A percentile compares a stretch with the other conserved stretches of the same genome.
Conservation (phyloP, 2,888 invertebrate species). For the Myathropa florea region DNA sequence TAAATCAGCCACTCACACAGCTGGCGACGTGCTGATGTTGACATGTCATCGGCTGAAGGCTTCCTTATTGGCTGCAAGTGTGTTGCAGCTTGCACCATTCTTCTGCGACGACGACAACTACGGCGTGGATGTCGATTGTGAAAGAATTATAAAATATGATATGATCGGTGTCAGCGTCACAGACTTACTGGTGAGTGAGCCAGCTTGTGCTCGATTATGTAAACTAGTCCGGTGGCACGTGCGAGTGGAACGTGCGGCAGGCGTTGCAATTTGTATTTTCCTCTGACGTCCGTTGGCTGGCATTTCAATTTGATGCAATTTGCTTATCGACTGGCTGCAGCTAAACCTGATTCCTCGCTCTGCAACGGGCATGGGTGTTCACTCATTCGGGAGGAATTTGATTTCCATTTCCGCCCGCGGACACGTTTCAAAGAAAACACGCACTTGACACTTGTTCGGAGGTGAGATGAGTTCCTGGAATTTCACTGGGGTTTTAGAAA, state of each 20-base stretch:
- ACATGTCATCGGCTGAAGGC: background rate
- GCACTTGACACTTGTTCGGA: background rate
- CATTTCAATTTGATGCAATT: background rate
- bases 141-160: background rate
- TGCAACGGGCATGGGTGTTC: background rate
- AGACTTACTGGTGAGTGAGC: background rate
- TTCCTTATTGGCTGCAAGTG: background rate
- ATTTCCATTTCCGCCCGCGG: background rate
- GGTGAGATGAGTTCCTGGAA: background rate
- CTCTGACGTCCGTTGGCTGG: background rate
- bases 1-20: background rate
- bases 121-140: background rate
- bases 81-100: background rate
- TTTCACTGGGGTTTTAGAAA: too few relatives aligned
- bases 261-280: background rate
- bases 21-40: background rate
- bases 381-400: background rate
- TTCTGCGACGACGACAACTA: background rate
- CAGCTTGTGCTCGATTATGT: constrained; percentile 6
- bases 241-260: background rate
- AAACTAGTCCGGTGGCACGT: constrained; percentile 19
- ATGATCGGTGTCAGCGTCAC: background rate
- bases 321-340: background rate
- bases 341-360: background rate
- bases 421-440: background rate